Evolutionary conservation across 2,113 vertebrate species (phyloP).

Genomic region (Herpailurus yagouaroundi): DNA sequence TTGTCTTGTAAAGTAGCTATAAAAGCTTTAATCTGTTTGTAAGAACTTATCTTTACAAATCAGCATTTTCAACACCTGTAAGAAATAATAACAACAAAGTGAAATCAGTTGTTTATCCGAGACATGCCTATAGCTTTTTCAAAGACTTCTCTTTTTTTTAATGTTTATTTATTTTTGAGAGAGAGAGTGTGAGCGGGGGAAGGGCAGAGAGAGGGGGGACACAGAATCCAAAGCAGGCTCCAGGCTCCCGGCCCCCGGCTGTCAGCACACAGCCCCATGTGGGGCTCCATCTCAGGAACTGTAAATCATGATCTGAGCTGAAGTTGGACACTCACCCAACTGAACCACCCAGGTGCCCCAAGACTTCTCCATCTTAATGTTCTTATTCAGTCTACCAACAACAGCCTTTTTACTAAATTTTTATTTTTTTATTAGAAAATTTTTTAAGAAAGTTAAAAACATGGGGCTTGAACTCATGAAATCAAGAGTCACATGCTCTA

Average conservation of each 20-base stretch:
- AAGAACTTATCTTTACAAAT: slow-evolving; percentile 6
- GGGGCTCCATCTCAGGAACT: neutral
- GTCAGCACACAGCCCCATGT: neutral
- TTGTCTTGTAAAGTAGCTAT: slow-evolving; percentile 10
- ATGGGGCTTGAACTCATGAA: neutral
- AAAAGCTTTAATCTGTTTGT: neutral
- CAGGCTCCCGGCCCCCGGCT: neutral
- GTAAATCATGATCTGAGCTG: neutral
- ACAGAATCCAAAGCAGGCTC: neutral
- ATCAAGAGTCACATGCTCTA: neutral
- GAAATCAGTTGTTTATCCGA: neutral
- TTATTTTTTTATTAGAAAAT: neutral
- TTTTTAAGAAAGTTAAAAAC: too few relatives aligned
- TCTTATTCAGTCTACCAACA: neutral
- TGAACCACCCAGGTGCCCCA: neutral
- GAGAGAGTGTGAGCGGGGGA: neutral
- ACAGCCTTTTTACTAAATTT: neutral
- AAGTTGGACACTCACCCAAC: neutral
- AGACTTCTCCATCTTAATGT: neutral
- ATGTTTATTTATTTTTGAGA: neutral
- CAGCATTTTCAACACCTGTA: slow-evolving; percentile 21
- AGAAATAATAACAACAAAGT: neutral
- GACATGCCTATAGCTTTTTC: neutral
- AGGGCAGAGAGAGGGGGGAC: neutral
- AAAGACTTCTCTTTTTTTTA: neutral